Evolutionary conservation across 2,113 vertebrate species (phyloP).

Genomic region (Echinops telfairi): DNA sequence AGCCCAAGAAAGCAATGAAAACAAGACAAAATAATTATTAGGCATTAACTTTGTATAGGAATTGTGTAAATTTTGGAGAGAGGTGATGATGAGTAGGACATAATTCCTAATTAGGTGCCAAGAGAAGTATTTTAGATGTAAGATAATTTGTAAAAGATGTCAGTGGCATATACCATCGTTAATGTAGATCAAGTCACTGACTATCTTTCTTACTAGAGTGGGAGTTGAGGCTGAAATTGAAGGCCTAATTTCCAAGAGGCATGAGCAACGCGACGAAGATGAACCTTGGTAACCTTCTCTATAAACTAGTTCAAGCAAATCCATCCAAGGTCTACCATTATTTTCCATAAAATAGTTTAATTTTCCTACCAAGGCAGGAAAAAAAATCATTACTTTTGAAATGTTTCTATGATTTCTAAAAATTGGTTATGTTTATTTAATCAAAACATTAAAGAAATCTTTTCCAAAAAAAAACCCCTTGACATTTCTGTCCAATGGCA

Average conservation of each 20-base stretch:
- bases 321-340: slow-evolving; percentile 26
- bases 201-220: background rate
- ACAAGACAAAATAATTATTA: slow-evolving; percentile 48
- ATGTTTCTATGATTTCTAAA: slow-evolving; percentile 69
- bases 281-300: slow-evolving; percentile 19
- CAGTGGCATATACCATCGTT: slow-evolving; percentile 18
- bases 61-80: slow-evolving; percentile 24
- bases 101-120: background rate
- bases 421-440: slow-evolving; percentile 83
- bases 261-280: slow-evolving; percentile 40
- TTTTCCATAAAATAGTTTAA: slow-evolving; percentile 61
- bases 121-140: slow-evolving; percentile 41
- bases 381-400: slow-evolving; percentile 69
- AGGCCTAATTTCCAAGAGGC: slow-evolving; percentile 34
- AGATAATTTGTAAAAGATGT: slow-evolving; percentile 37
- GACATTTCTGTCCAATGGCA: slow-evolving; percentile 91
- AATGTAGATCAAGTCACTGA: background rate
- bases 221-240: slow-evolving; percentile 52
- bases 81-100: slow-evolving; percentile 8
- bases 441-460: slow-evolving; percentile 84
- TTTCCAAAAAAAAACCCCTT: slow-evolving; percentile 83
- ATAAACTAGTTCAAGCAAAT: slow-evolving; percentile 57
- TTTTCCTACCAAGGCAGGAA: slow-evolving; percentile 41
- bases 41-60: background rate
- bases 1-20: slow-evolving; percentile 25